Evolutionary conservation across 2,113 vertebrate genomes (phyloP).

Genomic region (Corynorhinus townsendii): DNA sequence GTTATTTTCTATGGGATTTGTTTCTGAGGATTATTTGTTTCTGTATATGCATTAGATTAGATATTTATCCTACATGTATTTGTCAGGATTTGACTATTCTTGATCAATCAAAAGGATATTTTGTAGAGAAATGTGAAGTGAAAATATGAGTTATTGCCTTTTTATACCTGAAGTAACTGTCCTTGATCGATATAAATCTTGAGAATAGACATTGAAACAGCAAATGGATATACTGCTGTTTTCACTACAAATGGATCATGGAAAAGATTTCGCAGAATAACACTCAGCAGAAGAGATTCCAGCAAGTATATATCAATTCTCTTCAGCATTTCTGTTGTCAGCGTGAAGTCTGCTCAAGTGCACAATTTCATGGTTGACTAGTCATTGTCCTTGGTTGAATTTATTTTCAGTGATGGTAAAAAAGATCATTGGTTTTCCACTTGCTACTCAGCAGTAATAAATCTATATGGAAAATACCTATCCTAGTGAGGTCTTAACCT

Average conservation of each 20-base stretch:
- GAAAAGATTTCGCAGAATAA: constrained; percentile 78
- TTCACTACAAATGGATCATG: constrained; percentile 62
- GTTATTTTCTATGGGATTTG: background rate
- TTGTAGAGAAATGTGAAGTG: background rate
- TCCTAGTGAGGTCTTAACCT: constrained; percentile 50
- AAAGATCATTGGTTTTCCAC: constrained; percentile 74
- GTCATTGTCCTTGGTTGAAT: constrained; percentile 81
- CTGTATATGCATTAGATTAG: background rate
- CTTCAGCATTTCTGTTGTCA: constrained; percentile 81
- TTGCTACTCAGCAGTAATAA: constrained; percentile 67
- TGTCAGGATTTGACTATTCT: background rate
- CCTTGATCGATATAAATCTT: constrained; percentile 42
- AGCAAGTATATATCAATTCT: constrained; percentile 80
- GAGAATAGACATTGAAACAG: constrained; percentile 55
- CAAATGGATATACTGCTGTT: constrained; percentile 64
- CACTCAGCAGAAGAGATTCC: constrained; percentile 71
- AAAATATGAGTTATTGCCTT: constrained; percentile 42
- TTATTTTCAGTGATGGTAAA: constrained; percentile 79
- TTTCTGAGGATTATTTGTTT: background rate
- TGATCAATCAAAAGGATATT: background rate
- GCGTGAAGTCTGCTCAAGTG: constrained; percentile 83
- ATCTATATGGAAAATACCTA: constrained; percentile 69
- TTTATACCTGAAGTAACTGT: constrained; percentile 39
- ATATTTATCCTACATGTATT: background rate
- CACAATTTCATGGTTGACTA: constrained; percentile 88